Percentiles rank a stretch among this genome's conserved stretches.
These are phyloP conservation scores for Gymnogyps californianus DNA, from an alignment of 2,113 vertebrate genomes.

Conservation along the genomic window DNA sequence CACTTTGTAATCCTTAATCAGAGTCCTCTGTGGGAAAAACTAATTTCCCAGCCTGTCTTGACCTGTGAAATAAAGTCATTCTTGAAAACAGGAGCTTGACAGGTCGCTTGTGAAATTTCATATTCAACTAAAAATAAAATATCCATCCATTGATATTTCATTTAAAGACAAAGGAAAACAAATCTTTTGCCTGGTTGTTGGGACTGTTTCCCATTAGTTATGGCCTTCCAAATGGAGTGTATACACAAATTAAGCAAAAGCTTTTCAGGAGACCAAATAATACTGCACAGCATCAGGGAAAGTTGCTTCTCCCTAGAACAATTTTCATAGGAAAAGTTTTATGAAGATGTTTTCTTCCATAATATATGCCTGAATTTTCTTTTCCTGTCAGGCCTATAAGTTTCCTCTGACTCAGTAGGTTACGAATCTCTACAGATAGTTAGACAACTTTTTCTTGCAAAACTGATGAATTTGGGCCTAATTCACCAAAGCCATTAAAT, in stretches of 20 bases:
- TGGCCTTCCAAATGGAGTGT: neutral
- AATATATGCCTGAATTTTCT: neutral
- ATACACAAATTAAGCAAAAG: neutral
- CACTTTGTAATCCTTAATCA: constrained; percentile 68
- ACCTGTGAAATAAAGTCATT: constrained; percentile 71
- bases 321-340: neutral
- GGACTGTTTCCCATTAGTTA: neutral
- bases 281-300: neutral
- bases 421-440: neutral
- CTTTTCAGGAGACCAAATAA: neutral
- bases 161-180: constrained; percentile 65
- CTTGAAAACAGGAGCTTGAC: constrained; percentile 64
- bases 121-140: constrained; percentile 73
- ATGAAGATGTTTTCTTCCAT: neutral
- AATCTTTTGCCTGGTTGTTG: constrained; percentile 3
- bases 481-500: neutral
- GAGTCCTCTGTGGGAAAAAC: constrained; percentile 65
- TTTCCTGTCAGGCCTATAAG: neutral
- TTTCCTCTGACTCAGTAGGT: neutral
- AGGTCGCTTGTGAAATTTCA: constrained; percentile 64
- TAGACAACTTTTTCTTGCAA: neutral
- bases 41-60: constrained; percentile 73
- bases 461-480: neutral
- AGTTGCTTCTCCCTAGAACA: neutral
- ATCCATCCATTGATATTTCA: constrained; percentile 73